phyloP scores from a whole-genome alignment of 2,888 invertebrate genomes.

The Drosophila melanosoma region DNA sequence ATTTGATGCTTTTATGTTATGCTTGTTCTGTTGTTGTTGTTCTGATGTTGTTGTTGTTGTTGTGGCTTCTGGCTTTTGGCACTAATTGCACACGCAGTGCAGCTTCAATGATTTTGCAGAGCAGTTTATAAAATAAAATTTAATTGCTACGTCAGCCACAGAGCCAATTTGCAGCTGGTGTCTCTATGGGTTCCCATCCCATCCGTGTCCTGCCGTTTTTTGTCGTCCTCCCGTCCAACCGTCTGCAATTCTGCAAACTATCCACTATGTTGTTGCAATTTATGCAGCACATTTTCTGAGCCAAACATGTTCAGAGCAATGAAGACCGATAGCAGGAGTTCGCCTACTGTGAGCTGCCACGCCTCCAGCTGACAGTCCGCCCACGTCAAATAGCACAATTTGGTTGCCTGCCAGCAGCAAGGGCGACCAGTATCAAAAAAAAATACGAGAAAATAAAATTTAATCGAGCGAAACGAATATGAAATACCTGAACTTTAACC shows the following conservation, averaged over 20 bases:
- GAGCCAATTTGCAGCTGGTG: constrained; percentile 62
- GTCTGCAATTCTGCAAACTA: neutral
- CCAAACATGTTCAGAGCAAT: constrained; percentile 31
- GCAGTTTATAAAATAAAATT: constrained; percentile 73
- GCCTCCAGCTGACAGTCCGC: constrained; percentile 32
- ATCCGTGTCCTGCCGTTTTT: neutral
- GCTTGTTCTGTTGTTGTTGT: constrained; percentile 13
- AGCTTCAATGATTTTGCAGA: constrained; percentile 48
- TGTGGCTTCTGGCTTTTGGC: neutral
- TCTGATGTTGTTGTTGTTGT: neutral
- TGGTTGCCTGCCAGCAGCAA: constrained; percentile 68
- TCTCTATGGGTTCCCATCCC: constrained; percentile 14
- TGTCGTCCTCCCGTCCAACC: neutral
- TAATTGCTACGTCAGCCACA: constrained; percentile 65
- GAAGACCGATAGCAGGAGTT: constrained; percentile 39
- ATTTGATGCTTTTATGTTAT: constrained; percentile 34
- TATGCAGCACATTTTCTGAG: constrained; percentile 42
- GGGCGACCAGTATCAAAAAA: constrained; percentile 8
- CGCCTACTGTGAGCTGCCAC: constrained; percentile 30
- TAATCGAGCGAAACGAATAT: constrained; percentile 26
- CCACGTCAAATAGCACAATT: constrained; percentile 65
- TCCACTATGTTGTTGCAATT: constrained; percentile 43
- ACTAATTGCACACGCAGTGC: constrained; percentile 68
- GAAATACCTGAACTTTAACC: constrained; percentile 24
- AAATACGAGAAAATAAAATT: neutral